Percentiles rank a stretch among this genome's conserved stretches.
phyloP scores from a whole-genome alignment of 1,140 invertebrate genomes.

The Grapholita molesta region DNA sequence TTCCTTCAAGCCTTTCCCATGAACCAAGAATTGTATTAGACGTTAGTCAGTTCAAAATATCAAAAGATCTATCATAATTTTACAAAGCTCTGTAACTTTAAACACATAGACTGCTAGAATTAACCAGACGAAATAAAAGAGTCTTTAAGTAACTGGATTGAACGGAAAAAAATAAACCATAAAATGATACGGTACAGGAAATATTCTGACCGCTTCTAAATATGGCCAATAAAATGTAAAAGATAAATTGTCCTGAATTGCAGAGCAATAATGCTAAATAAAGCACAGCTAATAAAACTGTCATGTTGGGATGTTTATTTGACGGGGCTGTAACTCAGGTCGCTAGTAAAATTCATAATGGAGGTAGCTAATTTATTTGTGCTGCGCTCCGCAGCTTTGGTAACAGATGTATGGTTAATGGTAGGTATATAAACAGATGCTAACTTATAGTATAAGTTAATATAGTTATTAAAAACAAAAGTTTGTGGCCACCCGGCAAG shows the following conservation, averaged over 20 bases:
- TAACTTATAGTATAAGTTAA: no score
- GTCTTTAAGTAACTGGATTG: no score
- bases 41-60: no score
- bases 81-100: no score
- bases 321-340: background rate
- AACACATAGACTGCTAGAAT: no score
- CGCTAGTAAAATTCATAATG: slow-evolving; percentile 15
- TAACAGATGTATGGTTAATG: background rate
- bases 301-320: slow-evolving; percentile 15
- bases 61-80: no score
- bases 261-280: slow-evolving; percentile 11
- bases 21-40: no score
- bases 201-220: background rate
- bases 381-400: background rate
- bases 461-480: no score
- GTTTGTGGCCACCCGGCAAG: no score
- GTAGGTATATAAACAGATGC: no score
- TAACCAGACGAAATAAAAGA: no score
- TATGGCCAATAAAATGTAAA: background rate
- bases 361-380: slow-evolving; percentile 13
- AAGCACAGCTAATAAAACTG: slow-evolving; percentile 15
- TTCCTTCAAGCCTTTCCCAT: background rate
- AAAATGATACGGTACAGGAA: background rate
- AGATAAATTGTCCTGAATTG: slow-evolving; percentile 7
- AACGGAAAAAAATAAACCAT: background rate